Evolutionary conservation across 2,888 invertebrate species (phyloP).

Genomic region (Leptopterna dolabrata): DNA sequence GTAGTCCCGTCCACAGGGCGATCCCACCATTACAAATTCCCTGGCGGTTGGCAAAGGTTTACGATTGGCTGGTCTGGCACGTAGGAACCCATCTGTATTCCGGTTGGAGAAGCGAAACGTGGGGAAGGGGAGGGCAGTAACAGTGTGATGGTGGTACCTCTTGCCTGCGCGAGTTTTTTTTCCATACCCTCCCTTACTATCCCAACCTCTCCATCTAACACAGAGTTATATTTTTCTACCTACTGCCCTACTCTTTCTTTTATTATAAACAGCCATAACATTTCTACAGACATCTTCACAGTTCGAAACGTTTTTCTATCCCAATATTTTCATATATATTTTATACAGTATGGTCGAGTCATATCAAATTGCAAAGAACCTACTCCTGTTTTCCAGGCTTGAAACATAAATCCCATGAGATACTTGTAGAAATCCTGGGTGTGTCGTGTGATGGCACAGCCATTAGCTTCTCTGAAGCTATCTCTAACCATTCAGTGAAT

Average conservation of each 20-base stretch:
- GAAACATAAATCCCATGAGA: too few species aligned
- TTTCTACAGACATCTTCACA: too few species aligned
- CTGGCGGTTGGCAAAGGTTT: constrained; percentile 35
- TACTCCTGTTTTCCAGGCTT: too few species aligned
- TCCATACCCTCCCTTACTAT: background rate
- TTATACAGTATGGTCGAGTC: too few species aligned
- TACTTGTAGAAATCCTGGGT: too few species aligned
- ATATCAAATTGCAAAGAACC: too few species aligned
- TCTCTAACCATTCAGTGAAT: too few species aligned
- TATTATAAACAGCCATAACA: background rate
- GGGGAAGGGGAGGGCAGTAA: background rate
- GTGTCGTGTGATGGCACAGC: too few species aligned
- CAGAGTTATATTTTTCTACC: constrained; percentile 5
- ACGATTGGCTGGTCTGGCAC: constrained; percentile 18
- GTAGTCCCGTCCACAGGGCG: background rate
- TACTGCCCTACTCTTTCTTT: background rate
- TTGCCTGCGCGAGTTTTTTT: background rate
- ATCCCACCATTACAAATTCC: constrained; percentile 25
- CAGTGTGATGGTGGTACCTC: background rate
- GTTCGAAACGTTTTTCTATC: too few species aligned
- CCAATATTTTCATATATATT: too few species aligned
- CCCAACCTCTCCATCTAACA: background rate
- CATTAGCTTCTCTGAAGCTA: too few species aligned
- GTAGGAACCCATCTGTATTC: constrained; percentile 27
- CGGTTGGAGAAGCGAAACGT: background rate